Evolutionary conservation across 2,113 vertebrate genomes (phyloP).

Genomic region (Etia nguti): DNA sequence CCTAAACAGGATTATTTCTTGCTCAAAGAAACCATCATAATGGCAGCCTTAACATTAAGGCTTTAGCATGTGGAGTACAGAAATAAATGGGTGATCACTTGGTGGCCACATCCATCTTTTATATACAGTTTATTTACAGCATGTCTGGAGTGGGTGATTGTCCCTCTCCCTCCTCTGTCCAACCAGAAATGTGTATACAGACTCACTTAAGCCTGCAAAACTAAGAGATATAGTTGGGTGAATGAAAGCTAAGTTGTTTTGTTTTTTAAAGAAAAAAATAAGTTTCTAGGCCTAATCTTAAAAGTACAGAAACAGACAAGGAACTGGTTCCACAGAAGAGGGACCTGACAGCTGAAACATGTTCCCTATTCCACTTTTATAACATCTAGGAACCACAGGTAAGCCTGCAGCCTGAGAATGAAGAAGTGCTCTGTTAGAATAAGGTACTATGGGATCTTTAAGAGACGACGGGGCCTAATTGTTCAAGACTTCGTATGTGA

Average conservation of each 20-base stretch:
- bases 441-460: background rate
- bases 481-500: accelerated
- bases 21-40: background rate
- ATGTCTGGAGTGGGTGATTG: accelerated
- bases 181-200: background rate
- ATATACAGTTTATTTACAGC: background rate
- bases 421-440: background rate
- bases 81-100: background rate
- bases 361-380: background rate
- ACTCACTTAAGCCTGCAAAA: background rate
- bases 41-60: background rate
- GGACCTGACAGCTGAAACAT: background rate
- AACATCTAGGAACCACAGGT: background rate
- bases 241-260: accelerated
- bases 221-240: background rate
- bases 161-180: background rate
- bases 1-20: background rate
- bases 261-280: background rate
- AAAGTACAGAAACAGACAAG: background rate
- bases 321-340: background rate
- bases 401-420: background rate
- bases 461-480: background rate
- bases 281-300: background rate
- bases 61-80: background rate
- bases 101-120: background rate